Percentiles rank a stretch among this genome's conserved stretches.
phyloP scores from a whole-genome alignment of 1,140 invertebrate genomes.

The Amphibalanus amphitrite region DNA sequence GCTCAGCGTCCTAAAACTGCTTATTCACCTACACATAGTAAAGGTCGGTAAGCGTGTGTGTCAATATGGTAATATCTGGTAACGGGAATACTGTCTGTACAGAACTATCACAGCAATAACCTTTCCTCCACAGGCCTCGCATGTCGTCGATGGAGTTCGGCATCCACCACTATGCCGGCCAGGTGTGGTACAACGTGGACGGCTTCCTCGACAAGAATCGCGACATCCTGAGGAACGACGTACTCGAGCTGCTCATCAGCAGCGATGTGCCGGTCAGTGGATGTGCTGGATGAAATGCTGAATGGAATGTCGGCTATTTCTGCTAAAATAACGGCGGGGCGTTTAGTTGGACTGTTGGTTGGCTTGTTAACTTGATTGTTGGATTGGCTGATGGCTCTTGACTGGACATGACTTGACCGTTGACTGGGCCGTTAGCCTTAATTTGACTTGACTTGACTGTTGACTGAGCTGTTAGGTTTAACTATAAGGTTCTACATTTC shows the following conservation, averaged over 20 bases:
- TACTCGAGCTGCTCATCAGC: conserved; percentile 63
- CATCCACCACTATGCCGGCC: conserved; percentile 78
- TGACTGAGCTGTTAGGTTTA: background rate
- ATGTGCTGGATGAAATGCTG: conserved; percentile 4
- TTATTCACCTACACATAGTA: too few relatives aligned
- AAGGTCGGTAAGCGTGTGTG: too few relatives aligned
- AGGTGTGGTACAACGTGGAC: conserved; percentile 85
- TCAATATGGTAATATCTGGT: too few relatives aligned
- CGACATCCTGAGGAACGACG: conserved; percentile 74
- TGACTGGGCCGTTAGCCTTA: too few relatives aligned
- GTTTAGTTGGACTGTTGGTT: too few relatives aligned
- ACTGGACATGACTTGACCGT: too few relatives aligned
- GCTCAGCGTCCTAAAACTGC: too few relatives aligned
- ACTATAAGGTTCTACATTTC: too few relatives aligned
- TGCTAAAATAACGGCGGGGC: too few relatives aligned
- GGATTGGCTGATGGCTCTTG: background rate
- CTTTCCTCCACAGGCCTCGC: conserved; percentile 44
- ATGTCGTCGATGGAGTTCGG: conserved; percentile 81
- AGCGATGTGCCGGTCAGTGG: conserved; percentile 52
- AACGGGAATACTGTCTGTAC: too few relatives aligned
- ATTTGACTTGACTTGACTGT: background rate
- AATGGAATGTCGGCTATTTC: background rate
- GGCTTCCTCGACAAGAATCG: conserved; percentile 94
- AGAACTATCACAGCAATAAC: too few relatives aligned
- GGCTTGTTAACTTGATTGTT: background rate